Percentiles rank a stretch among this genome's conserved stretches.
Conservation (phyloP, 2,113 vertebrate species). For the Octodon degus region DNA sequence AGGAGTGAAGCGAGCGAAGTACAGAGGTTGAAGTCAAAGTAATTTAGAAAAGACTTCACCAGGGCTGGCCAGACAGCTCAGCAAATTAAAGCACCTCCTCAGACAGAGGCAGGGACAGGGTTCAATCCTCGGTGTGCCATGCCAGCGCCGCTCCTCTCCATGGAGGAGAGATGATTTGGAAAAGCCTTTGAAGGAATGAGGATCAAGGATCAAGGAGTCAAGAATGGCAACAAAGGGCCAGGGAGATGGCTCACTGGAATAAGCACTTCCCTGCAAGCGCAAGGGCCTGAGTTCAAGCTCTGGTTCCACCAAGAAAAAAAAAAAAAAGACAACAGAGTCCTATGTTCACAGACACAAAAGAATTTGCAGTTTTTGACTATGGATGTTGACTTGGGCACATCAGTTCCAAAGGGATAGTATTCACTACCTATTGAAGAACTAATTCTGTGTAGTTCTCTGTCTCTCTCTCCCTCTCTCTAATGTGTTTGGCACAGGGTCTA, state of each 20-base stretch:
- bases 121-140: no score
- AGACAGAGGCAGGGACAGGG: no score
- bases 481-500: no score
- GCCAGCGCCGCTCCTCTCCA: neutral
- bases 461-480: no score
- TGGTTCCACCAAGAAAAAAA: neutral
- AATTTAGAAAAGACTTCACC: neutral
- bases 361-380: neutral
- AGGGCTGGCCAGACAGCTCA: no score
- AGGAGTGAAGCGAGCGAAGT: constrained; percentile 38
- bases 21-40: constrained; percentile 51
- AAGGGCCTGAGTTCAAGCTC: no score
- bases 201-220: neutral
- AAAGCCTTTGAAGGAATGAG: neutral
- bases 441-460: neutral
- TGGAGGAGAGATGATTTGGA: neutral
- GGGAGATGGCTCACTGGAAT: no score
- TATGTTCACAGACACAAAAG: neutral
- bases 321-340: neutral
- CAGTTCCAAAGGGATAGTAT: neutral
- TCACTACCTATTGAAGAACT: neutral
- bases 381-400: neutral
- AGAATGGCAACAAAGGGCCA: neutral
- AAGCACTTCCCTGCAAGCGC: no score
- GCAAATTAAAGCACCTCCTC: no score